Base-by-base conservation (phyloP, 2,888 invertebrate genomes). In the Busseola fusca region DNA sequence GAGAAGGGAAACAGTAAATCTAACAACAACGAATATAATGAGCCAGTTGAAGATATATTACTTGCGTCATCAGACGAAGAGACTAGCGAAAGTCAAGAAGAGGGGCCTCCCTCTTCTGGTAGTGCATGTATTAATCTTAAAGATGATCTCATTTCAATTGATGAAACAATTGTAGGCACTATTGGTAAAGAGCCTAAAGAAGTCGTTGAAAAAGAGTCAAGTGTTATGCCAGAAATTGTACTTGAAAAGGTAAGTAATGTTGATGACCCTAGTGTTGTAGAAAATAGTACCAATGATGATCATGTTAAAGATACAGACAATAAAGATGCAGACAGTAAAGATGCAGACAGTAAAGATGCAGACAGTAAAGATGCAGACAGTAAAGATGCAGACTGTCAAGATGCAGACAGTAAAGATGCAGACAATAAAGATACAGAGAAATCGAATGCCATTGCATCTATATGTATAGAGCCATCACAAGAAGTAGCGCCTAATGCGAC, bases 11-110 rank as follows among this genome's bases (percentile, higher is more conserved):
- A 72, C 63, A 76, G 70, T 34, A 81, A 78, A 78, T 86, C 81
- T 37, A 89, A 87, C 74, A 89, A 88, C 79, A 82, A 88, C 18
- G 88, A 89, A 77, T 85, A 84, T 74, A 88, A 83, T 73, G 89
- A 87, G 64, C 76, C 87, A 0, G 78, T 89, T 52, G 93, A 92
- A 87, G 86, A 93, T 85, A 89, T 92, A 69, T 82, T 92, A 16
- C 84, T 94, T 34, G 93, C 92, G 12, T 92, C 91, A 45, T 90
- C 92, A 64, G 93, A 92, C 52, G 92, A 92, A 25, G 93, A 92
- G 75, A 80, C 69, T 50, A 74, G 58, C 9, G 50, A 45, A 16
- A 74, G 74, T 57, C 81, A 71, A 68, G 63, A 73, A 69, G 74
- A 65, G 18, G 70, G 56, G n/a, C 10, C 30, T 45, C 40, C 62